phyloP scores from a whole-genome alignment of 1,140 invertebrate genomes.

The Leptinotarsa defecta region DNA sequence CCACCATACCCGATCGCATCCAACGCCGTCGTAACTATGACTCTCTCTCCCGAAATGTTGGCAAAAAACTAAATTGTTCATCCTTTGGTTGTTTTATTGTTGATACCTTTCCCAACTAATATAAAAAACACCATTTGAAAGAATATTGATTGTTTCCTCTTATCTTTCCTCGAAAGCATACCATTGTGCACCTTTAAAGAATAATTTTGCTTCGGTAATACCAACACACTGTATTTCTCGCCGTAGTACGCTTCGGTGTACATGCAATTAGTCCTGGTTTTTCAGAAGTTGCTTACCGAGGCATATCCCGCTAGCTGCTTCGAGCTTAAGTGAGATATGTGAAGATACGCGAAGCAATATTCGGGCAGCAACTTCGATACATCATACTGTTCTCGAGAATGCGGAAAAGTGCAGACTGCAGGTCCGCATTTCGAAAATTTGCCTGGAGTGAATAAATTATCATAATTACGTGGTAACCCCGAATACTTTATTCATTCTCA shows the following conservation, averaged over 20 bases:
- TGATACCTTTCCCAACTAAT: too few species aligned
- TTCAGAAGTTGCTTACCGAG: constrained; percentile 17
- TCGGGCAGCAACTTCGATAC: background rate
- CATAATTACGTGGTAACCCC: too few species aligned
- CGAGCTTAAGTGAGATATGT: constrained; percentile 14
- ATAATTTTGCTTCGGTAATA: background rate
- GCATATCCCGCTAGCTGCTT: constrained; percentile 11
- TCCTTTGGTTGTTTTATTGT: too few species aligned
- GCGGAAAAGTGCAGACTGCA: constrained; percentile 13
- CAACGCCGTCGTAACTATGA: too few species aligned
- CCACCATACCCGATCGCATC: too few species aligned
- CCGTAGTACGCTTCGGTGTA: constrained; percentile 14
- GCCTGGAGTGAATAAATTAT: too few species aligned
- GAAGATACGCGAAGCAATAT: constrained; percentile 14
- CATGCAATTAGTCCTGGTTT: constrained; percentile 14
- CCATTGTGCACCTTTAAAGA: background rate
- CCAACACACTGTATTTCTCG: background rate
- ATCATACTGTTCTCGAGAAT: constrained; percentile 11
- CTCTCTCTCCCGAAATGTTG: too few species aligned
- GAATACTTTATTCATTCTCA: too few species aligned
- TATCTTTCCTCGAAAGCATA: too few species aligned
- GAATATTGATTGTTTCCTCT: too few species aligned
- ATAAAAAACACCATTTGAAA: too few species aligned
- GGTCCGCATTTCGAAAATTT: background rate
- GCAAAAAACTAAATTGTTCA: too few species aligned